Evolutionary conservation across 2,797 vertebrate genomes (phyloP).

Genomic region (Aplochiton taeniatus): DNA sequence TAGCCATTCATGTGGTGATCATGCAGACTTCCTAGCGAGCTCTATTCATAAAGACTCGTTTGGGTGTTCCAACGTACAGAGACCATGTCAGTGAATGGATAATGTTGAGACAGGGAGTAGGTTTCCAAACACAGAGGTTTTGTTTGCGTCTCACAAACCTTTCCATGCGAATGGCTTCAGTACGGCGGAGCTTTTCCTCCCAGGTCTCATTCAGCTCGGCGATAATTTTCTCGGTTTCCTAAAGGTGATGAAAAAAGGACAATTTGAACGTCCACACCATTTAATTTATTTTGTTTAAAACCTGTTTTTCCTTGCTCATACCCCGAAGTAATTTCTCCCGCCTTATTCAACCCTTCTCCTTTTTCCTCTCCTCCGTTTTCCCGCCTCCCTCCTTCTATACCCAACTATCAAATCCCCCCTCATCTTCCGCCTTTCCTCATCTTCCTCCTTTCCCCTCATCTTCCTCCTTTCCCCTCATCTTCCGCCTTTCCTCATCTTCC

Average conservation of each 20-base stretch:
- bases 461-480: neutral
- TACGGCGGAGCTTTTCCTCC: conserved; percentile 96
- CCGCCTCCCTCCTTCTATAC: too few species aligned
- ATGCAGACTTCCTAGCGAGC: too few species aligned
- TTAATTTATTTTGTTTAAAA: too few species aligned
- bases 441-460: neutral
- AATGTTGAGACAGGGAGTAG: neutral
- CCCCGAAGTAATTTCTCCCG: neutral
- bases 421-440: too few species aligned
- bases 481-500: neutral
- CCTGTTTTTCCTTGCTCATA: too few species aligned
- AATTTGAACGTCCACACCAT: neutral
- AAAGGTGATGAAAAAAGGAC: conserved; percentile 18
- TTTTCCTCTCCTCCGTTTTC: neutral
- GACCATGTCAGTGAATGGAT: neutral
- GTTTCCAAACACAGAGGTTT: too few species aligned
- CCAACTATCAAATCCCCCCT: too few species aligned
- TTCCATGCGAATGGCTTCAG: conserved; percentile 94
- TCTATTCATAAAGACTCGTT: too few species aligned
- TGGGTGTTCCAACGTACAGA: neutral
- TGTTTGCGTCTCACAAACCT: conserved; percentile 43
- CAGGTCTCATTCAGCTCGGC: conserved; percentile 98
- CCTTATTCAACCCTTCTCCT: neutral
- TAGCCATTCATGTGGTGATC: too few species aligned
- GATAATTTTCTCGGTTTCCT: conserved; percentile 99